phyloP scores from a whole-genome alignment of 2,113 vertebrate genomes.

The Tretioscincus oriximinensis region DNA sequence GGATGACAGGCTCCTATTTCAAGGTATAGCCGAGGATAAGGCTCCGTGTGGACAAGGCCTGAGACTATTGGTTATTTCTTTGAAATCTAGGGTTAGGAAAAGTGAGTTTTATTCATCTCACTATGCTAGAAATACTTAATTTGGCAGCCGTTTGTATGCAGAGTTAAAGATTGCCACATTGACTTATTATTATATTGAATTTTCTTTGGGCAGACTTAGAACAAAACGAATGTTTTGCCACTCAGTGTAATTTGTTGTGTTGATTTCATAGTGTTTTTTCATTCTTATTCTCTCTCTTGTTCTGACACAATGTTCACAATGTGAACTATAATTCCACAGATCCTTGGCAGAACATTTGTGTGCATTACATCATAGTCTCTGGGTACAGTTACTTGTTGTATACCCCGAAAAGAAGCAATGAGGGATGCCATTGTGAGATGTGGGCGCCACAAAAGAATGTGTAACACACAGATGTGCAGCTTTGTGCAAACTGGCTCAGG shows the following conservation, averaged over 20 bases:
- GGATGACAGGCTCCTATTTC: too few relatives aligned
- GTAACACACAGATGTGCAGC: conserved; percentile 72
- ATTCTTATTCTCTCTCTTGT: not conserved
- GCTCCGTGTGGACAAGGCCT: too few relatives aligned
- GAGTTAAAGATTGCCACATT: not conserved
- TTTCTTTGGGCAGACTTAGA: conserved; percentile 12
- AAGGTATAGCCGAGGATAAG: too few relatives aligned
- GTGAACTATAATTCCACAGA: conserved; percentile 55
- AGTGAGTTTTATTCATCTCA: not conserved
- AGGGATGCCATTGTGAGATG: conserved; percentile 73
- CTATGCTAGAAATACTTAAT: not conserved
- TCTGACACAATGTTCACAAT: conserved; percentile 56
- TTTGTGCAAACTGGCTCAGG: conserved; percentile 61
- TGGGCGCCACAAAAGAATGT: conserved; percentile 62
- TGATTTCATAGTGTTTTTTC: conserved; percentile 24
- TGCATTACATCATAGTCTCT: conserved; percentile 72
- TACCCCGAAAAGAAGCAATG: conserved; percentile 20
- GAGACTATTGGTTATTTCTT: too few relatives aligned
- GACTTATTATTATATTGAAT: not conserved
- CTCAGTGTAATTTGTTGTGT: conserved; percentile 27
- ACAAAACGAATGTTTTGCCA: conserved; percentile 54
- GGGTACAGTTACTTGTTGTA: conserved; percentile 70
- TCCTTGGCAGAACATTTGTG: conserved; percentile 73
- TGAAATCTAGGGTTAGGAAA: not conserved
- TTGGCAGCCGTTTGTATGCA: not conserved